Evolutionary conservation across 2,888 invertebrate species (phyloP), one percentile per base, ranked within the genome.

Genomic region (Parascotia fuliginaria): DNA sequence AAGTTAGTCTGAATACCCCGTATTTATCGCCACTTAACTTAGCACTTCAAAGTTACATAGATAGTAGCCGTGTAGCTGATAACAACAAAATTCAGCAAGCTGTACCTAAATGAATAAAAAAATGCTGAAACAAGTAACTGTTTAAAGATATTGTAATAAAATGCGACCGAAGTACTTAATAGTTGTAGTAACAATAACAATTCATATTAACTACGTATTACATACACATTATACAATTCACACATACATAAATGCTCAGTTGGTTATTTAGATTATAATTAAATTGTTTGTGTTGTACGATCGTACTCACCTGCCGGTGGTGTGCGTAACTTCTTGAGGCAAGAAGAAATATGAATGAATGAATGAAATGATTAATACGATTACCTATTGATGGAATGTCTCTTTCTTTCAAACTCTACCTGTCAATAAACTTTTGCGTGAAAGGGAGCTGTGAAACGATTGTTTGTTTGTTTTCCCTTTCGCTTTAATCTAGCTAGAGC

Each of bases 101-200:
- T 1, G 7, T 1, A 7, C 7, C 7, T 24, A 24, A 24, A 1
- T 7, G 9, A 32, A 15, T 15, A 33, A 39, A 43, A 12, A 5
- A 44, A 54, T 47, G n/a, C n/a, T 48, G 1, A 37, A 42, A 33
- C 24, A n/a, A 28, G n/a, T 33, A 27, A 40, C 27, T 27, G 57
- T 42, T 53, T 49, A 61, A 42, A 41, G 13, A 13, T 38, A 62
- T 49, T 16, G n/a, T 16, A 14, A 38, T 13, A 16, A 19, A 53
- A 43, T 62, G 45, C 7, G 2, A 16, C 1, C 6, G 11, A 2
- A 19, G 0, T 37, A 14, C 2, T 19, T 9, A 38, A 32, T 9
- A 24, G 44, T 22, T 19, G 3, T 3, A 37, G 13, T 5, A 7
- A 15, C 36, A 32, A 45, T 46, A 33, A 19, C 41, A 42, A 41